Evolutionary conservation across 2,113 vertebrate genomes (phyloP).

Genomic region (Oceanites oceanicus): DNA sequence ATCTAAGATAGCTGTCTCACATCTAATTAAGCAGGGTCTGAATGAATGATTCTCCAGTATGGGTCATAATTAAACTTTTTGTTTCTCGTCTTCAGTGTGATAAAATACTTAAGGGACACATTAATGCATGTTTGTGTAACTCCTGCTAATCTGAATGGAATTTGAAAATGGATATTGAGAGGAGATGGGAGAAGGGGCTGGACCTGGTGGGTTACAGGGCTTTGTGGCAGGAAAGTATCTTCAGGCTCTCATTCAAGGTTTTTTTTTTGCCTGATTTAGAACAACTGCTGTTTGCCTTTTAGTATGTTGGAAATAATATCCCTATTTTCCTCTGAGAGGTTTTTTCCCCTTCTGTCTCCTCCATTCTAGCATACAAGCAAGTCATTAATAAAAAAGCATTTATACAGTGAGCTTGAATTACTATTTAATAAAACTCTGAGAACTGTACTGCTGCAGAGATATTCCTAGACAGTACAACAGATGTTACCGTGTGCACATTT

Average conservation of each 20-base stretch:
- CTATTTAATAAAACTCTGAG: constrained; percentile 7
- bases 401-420: constrained; percentile 15
- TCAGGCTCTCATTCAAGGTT: neutral
- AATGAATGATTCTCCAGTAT: neutral
- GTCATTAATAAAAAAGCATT: constrained; percentile 20
- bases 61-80: constrained; percentile 41
- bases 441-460: neutral
- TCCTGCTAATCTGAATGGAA: neutral
- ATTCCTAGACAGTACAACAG: constrained; percentile 8
- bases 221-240: neutral
- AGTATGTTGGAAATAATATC: neutral
- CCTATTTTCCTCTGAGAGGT: neutral
- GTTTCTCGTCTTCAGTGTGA: constrained; percentile 5
- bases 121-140: neutral
- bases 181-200: neutral
- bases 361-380: neutral
- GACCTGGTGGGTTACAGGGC: neutral
- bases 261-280: neutral
- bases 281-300: neutral
- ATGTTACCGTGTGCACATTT: neutral
- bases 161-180: neutral
- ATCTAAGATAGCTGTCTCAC: constrained; percentile 4
- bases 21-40: constrained; percentile 10
- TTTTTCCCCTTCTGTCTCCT: neutral
- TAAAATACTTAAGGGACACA: constrained; percentile 15